Evolutionary conservation across 2,888 invertebrate species (phyloP).

Genomic region (Chouioia cunea): DNA sequence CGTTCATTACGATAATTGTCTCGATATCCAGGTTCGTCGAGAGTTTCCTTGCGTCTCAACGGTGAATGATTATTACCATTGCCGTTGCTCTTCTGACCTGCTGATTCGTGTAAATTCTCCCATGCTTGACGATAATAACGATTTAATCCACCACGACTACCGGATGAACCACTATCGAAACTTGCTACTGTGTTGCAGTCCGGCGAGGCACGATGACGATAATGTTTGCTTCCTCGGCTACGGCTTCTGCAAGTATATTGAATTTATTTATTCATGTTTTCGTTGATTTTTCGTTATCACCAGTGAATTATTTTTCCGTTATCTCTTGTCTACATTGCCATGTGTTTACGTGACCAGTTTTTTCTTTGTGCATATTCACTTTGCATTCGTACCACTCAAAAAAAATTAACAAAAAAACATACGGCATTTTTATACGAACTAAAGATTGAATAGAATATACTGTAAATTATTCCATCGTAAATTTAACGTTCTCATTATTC

Average conservation of each 20-base stretch:
- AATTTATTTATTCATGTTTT: too few species aligned
- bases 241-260: constrained; percentile 73
- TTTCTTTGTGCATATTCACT: too few species aligned
- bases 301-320: too few species aligned
- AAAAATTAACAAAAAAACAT: too few species aligned
- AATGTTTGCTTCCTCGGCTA: constrained; percentile 81
- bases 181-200: constrained; percentile 93
- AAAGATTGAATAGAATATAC: too few species aligned
- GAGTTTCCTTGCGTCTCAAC: constrained; percentile 77
- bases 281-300: too few species aligned
- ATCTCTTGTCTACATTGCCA: too few species aligned
- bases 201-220: constrained; percentile 88
- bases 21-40: constrained; percentile 75
- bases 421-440: too few species aligned
- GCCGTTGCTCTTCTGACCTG: constrained; percentile 71
- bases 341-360: too few species aligned
- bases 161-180: constrained; percentile 88
- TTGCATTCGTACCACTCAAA: too few species aligned
- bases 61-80: constrained; percentile 71
- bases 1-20: constrained; percentile 63
- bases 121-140: constrained; percentile 92
- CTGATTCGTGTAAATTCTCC: constrained; percentile 91
- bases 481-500: too few species aligned
- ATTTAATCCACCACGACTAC: constrained; percentile 85
- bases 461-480: too few species aligned